Base-by-base conservation (phyloP, 2,888 invertebrate species). In the Macropis europaea region DNA sequence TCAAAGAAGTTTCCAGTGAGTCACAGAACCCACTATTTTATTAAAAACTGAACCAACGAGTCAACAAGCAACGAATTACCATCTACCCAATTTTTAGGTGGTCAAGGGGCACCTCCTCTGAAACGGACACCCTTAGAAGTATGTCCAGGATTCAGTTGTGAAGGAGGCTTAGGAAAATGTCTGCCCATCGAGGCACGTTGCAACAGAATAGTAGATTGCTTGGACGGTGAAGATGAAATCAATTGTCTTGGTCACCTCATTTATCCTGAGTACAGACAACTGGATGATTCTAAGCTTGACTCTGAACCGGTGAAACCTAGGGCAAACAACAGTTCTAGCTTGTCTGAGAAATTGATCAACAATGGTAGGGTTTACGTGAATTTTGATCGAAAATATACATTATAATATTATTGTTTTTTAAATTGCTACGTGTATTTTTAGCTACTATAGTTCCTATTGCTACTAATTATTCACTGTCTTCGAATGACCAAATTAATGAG, bases 151-250 rank as follows among this genome's bases (percentile, higher is more conserved):
- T 94, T 94, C 82, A 91, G 91, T 66, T 96, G 96, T 84, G 90
- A 92, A 70, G 92, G 92, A 83, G 93, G 94, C 40, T 91, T 93
- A 32, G 91, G 91, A 6, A 93, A 92, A 85, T 97, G 97, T 86
- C 90, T 97, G 17, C 91, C 95, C 0, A 91, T 90, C 28, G 92
- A 91, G 73, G 90, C 92, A 74, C 92, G 92, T 54, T 97, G 97
- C 89, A 94, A 97, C 85, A 93, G 92, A 82, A 90, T 92, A 38
- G 93, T 95, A 0, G 95, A 97, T 85, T 97, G 97, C 83, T 90
- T 97, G 24, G 91, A 93, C 38, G 96, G 94, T 17, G 96, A 96
- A 90, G 97, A 97, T 90, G 97, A 97, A 91, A 88, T 92, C 0
- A 92, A 93, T 53, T 97, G 97, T 84, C 88, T n/a, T 0, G 5